Evolutionary conservation across 2,797 vertebrate genomes (phyloP), one percentile per base, ranked within the genome.

Genomic region (Lophius americanus): DNA sequence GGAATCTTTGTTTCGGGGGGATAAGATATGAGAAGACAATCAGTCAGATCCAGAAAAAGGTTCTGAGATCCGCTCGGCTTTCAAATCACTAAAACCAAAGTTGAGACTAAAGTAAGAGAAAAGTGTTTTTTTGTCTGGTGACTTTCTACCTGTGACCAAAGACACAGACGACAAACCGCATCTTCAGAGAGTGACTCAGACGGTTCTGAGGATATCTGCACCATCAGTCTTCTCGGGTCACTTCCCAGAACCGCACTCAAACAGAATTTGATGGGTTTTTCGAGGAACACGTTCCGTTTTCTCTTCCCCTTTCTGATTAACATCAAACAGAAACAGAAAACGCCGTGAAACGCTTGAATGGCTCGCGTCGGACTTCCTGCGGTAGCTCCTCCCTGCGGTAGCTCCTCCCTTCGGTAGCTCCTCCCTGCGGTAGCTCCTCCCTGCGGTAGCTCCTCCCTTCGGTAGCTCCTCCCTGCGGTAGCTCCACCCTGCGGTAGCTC

Each of bases 311-410:
- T 88, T 78, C 61, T 60, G 0, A 60, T 53, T 62, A 53, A 72
- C 4, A 3, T 42, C 23, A 39, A n/a, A 52, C 55, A 23, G 65
- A 75, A 64, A 84, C 64, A 68, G 39, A 71, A 14, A 11, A 49
- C 8, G 14, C 44, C 51, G 44, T 23, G 23, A 23, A 23, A 23
- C 23, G 23, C 23, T 23, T 23, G 23, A 23, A 23, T 23, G 23
- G 23, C 23, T 23, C 23, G 23, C 23, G 23, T 23, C 2, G 23
- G 23, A 23, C 23, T 48, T 73, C 48, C 56, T 69, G 81, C 88
- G 88, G 86, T 87, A 88, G 88, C 84, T 73, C 81, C 5, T 56
- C 61, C 76, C 41, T 73, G 87, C 92, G 93, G 92, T 91, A 92
- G 92, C 92, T 88, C 78, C 32, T 48, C 72, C 48, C 56, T 69